A percentile compares a stretch with the other conserved stretches of the same genome.
Conservation (phyloP, 2,113 vertebrate species). For the Anarhynchus alexandrinus region DNA sequence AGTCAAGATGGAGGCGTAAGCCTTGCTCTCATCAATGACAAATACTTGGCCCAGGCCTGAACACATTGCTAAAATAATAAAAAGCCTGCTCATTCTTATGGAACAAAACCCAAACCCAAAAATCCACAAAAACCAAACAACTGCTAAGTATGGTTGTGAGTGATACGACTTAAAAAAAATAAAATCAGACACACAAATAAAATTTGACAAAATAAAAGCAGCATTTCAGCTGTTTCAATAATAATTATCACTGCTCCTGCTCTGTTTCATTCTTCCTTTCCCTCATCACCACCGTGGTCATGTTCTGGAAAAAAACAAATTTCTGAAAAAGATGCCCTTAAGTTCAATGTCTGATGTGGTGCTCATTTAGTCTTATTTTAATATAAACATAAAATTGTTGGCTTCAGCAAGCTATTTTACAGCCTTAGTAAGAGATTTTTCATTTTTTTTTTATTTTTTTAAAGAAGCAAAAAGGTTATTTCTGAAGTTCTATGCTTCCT, state of each 20-base stretch:
- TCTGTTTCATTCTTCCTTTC: neutral
- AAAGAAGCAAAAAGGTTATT: neutral
- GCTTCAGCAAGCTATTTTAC: neutral
- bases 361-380: neutral
- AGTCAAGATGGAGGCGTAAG: neutral
- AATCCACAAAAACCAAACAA: neutral
- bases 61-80: neutral
- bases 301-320: neutral
- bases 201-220: neutral
- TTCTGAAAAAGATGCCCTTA: neutral
- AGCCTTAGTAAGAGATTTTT: neutral
- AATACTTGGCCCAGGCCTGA: neutral
- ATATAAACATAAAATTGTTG: neutral
- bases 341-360: neutral
- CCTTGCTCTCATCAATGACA: neutral
- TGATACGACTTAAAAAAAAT: neutral
- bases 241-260: neutral
- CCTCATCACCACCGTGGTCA: neutral
- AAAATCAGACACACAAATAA: neutral
- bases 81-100: neutral
- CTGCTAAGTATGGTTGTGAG: neutral
- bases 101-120: neutral
- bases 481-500: neutral
- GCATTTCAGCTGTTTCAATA: neutral
- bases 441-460: neutral